Evolutionary conservation across 1,140 invertebrate genomes (phyloP), one percentile per base, ranked within the genome.

Genomic region (Lineus longissimus): DNA sequence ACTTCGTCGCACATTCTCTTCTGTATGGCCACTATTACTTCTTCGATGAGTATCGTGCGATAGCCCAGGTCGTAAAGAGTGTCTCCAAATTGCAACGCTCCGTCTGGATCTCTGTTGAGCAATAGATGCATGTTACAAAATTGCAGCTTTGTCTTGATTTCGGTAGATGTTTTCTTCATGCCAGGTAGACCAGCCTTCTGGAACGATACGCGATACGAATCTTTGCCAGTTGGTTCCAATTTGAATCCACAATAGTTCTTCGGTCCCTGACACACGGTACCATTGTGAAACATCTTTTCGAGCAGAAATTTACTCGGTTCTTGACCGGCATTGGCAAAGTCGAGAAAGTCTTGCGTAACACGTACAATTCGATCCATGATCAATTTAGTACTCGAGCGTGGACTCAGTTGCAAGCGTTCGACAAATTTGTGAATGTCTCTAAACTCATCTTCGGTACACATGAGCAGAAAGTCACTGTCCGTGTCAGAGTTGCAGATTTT

Each of bases 191-290:
- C 47, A n/a, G 47, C 47, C n/a, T 7, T n/a, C 6, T 51, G 47
- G n/a, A 51, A 51, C 6, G 6, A 4, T 7, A 51, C 6, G 25
- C n/a, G 6, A n/a, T 51, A 51, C 25, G 6, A 6, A 7, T n/a
- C 47, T 7, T n/a, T n/a, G 4, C n/a, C n/a, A 7, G 6, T n/a
- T n/a, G n/a, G n/a, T 51, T 51, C 47, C 47, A 51, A 6, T n/a
- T 51, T 51, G 6, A n/a, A 27, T 51, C 47, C 47, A n/a, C 47
- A 51, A 27, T 51, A 51, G n/a, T 51, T 51, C 25, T 51, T 51
- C 6, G n/a, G 47, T 51, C 47, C 47, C 47, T 51, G 47, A n/a
- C 47, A 51, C 4, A 51, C n/a, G 9, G 47, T 51, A 23, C 47
- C 47, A n/a, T 27, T 19, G 25, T 7, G n/a, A 51, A 51, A 51